Percentiles rank a stretch among this genome's conserved stretches.
Evolutionary conservation across 2,888 invertebrate genomes (phyloP).

Genomic region (Ecliptopera silaceata): DNA sequence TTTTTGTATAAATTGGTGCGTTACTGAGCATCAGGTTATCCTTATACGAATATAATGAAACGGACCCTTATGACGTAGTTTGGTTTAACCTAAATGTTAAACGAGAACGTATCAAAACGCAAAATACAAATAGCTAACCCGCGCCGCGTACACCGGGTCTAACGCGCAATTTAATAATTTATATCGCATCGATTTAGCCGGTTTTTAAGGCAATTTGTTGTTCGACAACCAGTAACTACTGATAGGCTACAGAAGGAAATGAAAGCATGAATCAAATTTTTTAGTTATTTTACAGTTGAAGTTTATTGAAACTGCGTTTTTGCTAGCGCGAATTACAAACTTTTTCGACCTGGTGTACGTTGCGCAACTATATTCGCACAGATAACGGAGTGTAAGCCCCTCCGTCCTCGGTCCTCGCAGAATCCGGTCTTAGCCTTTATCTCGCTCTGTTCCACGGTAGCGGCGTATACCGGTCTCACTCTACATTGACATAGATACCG

Average conservation of each 20-base stretch:
- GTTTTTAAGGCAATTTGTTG: slow-evolving; percentile 51
- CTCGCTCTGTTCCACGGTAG: slow-evolving; percentile 51
- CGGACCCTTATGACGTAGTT: not conserved
- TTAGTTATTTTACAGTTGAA: slow-evolving; percentile 28
- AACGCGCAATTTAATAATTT: slow-evolving; percentile 62
- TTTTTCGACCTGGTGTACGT: slow-evolving; percentile 73
- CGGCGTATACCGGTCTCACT: slow-evolving; percentile 49
- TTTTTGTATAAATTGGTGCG: too few species aligned
- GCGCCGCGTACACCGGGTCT: slow-evolving; percentile 67
- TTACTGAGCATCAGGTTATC: too few species aligned
- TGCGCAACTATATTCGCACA: slow-evolving; percentile 80
- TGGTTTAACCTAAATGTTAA: slow-evolving; percentile 2
- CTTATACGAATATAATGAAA: not conserved
- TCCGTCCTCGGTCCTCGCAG: slow-evolving; percentile 72
- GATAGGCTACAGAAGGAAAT: slow-evolving; percentile 38
- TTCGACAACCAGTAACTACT: slow-evolving; percentile 40
- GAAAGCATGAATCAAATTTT: slow-evolving; percentile 41
- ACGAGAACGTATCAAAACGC: not conserved
- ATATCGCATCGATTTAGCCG: slow-evolving; percentile 55
- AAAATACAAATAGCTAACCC: not conserved
- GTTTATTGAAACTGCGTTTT: slow-evolving; percentile 39
- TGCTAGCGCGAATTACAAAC: slow-evolving; percentile 55
- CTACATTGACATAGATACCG: slow-evolving; percentile 78
- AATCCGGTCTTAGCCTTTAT: slow-evolving; percentile 62
- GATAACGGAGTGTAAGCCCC: slow-evolving; percentile 74